Evolutionary conservation across 2,113 vertebrate genomes (phyloP).

Genomic region (Rhagologus leucostigma): DNA sequence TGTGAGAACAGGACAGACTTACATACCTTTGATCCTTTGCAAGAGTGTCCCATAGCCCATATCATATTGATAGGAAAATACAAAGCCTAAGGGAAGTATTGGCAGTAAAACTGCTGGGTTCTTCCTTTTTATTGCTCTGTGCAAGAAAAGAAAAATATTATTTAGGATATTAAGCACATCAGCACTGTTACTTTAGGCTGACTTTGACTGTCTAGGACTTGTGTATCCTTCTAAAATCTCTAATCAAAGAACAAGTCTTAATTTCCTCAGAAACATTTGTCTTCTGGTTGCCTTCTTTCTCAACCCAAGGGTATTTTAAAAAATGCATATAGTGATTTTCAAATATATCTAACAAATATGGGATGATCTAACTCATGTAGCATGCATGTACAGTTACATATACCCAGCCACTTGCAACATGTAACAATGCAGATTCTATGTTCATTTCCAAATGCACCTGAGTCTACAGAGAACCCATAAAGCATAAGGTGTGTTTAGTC

Average conservation of each 20-base stretch:
- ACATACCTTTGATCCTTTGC: constrained; percentile 79
- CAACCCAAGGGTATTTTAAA: neutral
- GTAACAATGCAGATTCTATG: neutral
- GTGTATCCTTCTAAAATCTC: neutral
- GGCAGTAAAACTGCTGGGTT: constrained; percentile 75
- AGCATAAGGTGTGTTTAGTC: neutral
- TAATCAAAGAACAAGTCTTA: neutral
- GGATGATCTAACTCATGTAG: neutral
- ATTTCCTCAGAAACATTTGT: neutral
- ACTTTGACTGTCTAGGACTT: neutral
- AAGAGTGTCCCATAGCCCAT: constrained; percentile 82
- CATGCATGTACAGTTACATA: too few relatives aligned
- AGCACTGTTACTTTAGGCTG: neutral
- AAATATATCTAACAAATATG: neutral
- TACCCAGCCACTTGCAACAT: neutral
- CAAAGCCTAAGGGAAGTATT: constrained; percentile 81
- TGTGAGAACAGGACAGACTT: neutral
- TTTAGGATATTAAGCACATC: neutral
- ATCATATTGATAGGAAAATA: constrained; percentile 84
- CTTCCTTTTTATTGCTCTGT: constrained; percentile 76
- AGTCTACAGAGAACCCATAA: neutral
- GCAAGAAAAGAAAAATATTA: neutral
- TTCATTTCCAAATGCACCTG: neutral
- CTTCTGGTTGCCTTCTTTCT: neutral
- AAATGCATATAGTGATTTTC: neutral